These are phyloP conservation scores for Adelognathus sp. DNA, from an alignment of 2,888 invertebrate species.

Conservation along the genomic window DNA sequence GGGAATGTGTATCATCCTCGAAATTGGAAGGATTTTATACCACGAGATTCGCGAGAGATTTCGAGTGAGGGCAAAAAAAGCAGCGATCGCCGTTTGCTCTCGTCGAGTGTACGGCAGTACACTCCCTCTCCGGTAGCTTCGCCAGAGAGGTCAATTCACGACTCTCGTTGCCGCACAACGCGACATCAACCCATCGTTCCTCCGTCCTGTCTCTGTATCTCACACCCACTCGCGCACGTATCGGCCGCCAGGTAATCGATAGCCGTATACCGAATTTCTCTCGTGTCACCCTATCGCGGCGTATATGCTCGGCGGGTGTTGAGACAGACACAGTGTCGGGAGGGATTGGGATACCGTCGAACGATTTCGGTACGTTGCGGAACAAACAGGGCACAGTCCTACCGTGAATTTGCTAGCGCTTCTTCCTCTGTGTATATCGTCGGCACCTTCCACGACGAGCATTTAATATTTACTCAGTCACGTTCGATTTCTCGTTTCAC, in stretches of 20 bases:
- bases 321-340: background rate
- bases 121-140: background rate
- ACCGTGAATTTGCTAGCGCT: conserved; percentile 49
- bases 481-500: conserved; percentile 56
- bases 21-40: conserved; percentile 54
- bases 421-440: conserved; percentile 24
- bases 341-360: background rate
- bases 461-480: conserved; percentile 59
- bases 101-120: conserved; percentile 4
- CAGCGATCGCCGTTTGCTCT: conserved; percentile 22
- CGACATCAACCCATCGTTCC: conserved; percentile 36
- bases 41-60: conserved; percentile 50
- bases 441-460: background rate
- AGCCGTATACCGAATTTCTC: conserved; percentile 51
- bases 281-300: conserved; percentile 32
- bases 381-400: conserved; percentile 32
- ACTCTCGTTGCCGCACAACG: conserved; percentile 49
- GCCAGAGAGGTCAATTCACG: conserved; percentile 51
- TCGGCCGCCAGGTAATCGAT: conserved; percentile 55
- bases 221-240: conserved; percentile 2
- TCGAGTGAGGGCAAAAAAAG: conserved; percentile 32
- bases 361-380: background rate
- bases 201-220: background rate
- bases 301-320: conserved; percentile 4
- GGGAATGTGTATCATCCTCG: conserved; percentile 52